phyloP scores from a whole-genome alignment of 2,797 vertebrate genomes.

The Lepidocolaptes lacrymiger region DNA sequence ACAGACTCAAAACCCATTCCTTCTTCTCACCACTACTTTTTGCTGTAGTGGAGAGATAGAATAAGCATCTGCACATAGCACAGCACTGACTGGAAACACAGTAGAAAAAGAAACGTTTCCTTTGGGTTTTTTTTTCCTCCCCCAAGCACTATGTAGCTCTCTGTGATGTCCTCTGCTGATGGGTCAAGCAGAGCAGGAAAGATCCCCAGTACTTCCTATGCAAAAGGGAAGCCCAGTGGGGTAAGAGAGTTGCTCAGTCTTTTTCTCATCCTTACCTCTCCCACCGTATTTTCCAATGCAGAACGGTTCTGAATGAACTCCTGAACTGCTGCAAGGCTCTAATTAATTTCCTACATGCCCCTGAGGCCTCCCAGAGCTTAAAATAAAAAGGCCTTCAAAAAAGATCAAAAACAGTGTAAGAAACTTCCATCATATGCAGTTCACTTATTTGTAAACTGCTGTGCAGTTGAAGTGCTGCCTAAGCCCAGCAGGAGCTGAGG shows the following conservation, averaged over 20 bases:
- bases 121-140: neutral
- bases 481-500: neutral
- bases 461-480: neutral
- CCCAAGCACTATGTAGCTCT: neutral
- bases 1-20: neutral
- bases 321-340: neutral
- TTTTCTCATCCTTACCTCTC: neutral
- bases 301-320: neutral
- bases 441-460: neutral
- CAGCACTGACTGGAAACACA: neutral
- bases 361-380: neutral
- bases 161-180: neutral
- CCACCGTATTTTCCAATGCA: neutral
- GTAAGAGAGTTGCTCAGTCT: neutral
- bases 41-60: neutral
- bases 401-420: neutral
- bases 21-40: neutral
- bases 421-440: neutral
- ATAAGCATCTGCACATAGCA: neutral
- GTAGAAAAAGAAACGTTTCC: neutral
- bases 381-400: constrained; percentile 6
- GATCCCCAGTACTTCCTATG: neutral
- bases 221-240: neutral
- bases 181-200: neutral
- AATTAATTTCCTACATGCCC: constrained; percentile 9